Conservation (phyloP, 2,797 vertebrate genomes). For the Leptodactylus fallax region DNA sequence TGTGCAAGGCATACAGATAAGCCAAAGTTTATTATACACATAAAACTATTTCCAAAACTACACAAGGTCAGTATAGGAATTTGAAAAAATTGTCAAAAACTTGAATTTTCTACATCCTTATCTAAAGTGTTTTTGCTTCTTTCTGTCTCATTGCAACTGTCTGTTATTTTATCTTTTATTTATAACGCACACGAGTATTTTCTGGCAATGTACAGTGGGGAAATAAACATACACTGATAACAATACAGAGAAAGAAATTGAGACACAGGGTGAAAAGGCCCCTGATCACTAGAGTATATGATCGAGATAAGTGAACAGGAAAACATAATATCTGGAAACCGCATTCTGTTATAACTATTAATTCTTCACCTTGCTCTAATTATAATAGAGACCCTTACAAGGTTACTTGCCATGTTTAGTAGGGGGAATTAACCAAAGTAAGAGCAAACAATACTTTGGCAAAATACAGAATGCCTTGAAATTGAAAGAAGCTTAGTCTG, state of each 20-base stretch:
- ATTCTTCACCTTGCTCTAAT: not conserved
- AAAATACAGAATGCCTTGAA: not conserved
- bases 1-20: conserved; percentile 42
- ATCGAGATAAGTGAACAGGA: not conserved
- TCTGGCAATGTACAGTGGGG: not conserved
- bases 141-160: not conserved
- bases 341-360: not conserved
- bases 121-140: not conserved
- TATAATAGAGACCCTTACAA: not conserved
- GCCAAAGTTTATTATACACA: conserved; percentile 8
- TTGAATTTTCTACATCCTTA: not conserved
- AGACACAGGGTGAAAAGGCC: conserved; percentile 7
- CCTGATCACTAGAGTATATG: not conserved
- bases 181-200: conserved; percentile 6
- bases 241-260: not conserved
- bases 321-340: not conserved
- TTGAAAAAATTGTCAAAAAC: not conserved
- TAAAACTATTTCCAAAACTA: conserved; percentile 11
- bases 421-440: not conserved
- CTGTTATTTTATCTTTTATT: conserved; percentile 25
- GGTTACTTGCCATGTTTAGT: not conserved
- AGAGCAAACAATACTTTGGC: not conserved
- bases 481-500: not conserved
- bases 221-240: conserved; percentile 18
- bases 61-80: not conserved